Conservation (phyloP, 1,140 invertebrate genomes). For the Dryas iulia region DNA sequence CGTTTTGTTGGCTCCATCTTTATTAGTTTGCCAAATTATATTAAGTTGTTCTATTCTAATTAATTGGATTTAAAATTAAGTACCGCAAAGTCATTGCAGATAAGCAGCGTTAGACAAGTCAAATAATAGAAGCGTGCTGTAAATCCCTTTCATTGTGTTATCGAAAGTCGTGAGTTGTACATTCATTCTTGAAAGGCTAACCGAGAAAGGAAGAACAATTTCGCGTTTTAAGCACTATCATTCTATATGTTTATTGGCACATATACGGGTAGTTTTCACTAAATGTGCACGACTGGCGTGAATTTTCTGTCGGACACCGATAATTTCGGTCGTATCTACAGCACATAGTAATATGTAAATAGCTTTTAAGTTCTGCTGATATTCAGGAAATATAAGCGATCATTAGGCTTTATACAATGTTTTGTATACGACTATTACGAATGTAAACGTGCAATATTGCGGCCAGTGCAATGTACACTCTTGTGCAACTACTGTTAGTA, state of each 20-base stretch:
- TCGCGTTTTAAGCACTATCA: slow-evolving; percentile 13
- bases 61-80: slow-evolving; percentile 16
- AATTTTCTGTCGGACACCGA: slow-evolving; percentile 5
- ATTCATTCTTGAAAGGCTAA: slow-evolving; percentile 43
- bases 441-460: slow-evolving; percentile 45
- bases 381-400: slow-evolving; percentile 27
- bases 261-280: slow-evolving; percentile 12
- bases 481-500: slow-evolving; percentile 50
- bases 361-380: slow-evolving; percentile 8
- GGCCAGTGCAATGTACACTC: slow-evolving; percentile 47
- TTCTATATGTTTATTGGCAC: slow-evolving; percentile 19
- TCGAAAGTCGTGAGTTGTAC: slow-evolving; percentile 55
- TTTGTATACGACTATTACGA: slow-evolving; percentile 27
- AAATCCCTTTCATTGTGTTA: slow-evolving; percentile 50
- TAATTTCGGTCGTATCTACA: slow-evolving; percentile 16
- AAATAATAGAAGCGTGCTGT: slow-evolving; percentile 48
- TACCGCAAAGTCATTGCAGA: slow-evolving; percentile 20
- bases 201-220: slow-evolving; percentile 18
- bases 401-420: slow-evolving; percentile 24
- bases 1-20: too few relatives aligned
- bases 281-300: slow-evolving; percentile 14
- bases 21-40: not conserved
- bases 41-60: not conserved
- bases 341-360: slow-evolving; percentile 19
- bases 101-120: slow-evolving; percentile 41